Percentiles rank a stretch among this genome's conserved stretches.
Conservation (phyloP, 1,140 invertebrate genomes). For the Stenopsyche tienmushanensis region DNA sequence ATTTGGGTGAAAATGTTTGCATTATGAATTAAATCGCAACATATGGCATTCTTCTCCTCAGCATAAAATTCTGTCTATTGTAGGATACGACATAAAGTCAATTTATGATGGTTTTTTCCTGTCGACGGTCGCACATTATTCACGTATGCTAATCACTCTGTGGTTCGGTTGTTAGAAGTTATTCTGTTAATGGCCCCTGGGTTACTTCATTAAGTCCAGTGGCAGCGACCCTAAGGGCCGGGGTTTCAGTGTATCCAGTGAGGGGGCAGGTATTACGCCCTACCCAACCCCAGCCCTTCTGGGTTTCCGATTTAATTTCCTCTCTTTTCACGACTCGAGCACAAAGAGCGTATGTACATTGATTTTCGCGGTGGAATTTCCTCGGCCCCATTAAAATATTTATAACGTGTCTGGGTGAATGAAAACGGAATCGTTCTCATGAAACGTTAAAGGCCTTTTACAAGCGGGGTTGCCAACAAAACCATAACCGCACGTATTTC, state of each 20-base stretch:
- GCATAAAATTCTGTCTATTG: too few relatives aligned
- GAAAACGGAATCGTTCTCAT: not conserved
- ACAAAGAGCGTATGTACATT: conserved; percentile 6
- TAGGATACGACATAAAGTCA: not conserved
- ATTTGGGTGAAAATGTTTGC: too few relatives aligned
- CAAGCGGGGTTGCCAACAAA: not conserved
- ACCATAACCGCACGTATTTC: not conserved
- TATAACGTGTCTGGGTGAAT: conserved; percentile 2
- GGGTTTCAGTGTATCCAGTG: too few relatives aligned
- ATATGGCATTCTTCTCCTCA: too few relatives aligned
- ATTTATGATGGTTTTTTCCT: not conserved
- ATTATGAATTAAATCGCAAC: too few relatives aligned
- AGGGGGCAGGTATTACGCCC: not conserved
- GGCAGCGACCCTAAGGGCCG: not conserved
- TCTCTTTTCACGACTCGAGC: conserved; percentile 8
- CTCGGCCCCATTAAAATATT: conserved; percentile 4
- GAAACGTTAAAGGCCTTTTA: not conserved
- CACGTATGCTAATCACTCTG: conserved; percentile 30
- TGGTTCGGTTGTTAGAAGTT: conserved; percentile 28
- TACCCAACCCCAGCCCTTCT: conserved; percentile 1
- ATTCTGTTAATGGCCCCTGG: conserved; percentile 28
- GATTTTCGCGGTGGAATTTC: conserved; percentile 17
- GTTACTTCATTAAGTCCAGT: conserved; percentile 31
- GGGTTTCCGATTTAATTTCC: conserved; percentile 31
- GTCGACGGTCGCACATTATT: conserved; percentile 21